phyloP scores from a whole-genome alignment of 2,113 vertebrate genomes.

The Gopherus flavomarginatus region DNA sequence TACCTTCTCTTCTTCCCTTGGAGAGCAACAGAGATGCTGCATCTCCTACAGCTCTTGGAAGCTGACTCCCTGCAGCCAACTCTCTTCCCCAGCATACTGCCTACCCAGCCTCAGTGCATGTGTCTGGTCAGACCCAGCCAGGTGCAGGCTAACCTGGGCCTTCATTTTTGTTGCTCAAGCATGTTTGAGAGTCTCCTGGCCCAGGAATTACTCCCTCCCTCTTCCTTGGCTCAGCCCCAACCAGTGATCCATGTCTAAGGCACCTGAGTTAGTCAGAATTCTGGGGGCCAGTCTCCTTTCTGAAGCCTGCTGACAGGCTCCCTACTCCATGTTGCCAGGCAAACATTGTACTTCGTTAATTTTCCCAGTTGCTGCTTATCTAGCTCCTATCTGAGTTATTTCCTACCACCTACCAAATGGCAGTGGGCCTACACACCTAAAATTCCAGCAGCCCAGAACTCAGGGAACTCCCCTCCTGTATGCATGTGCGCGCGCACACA shows the following conservation, averaged over 20 bases:
- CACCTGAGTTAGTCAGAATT: background rate
- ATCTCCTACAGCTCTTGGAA: rapidly evolving
- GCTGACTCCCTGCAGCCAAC: rapidly evolving
- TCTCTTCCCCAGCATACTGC: background rate
- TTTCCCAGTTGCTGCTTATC: background rate
- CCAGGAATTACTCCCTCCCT: background rate
- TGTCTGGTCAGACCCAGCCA: background rate
- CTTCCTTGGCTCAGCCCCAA: background rate
- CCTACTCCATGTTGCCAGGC: background rate
- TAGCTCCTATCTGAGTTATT: background rate
- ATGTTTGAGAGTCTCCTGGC: background rate
- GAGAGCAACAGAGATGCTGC: rapidly evolving
- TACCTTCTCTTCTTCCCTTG: background rate
- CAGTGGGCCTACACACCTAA: rapidly evolving
- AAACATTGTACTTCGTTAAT: background rate
- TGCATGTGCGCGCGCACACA: background rate
- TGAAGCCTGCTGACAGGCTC: background rate
- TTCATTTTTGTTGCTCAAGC: background rate
- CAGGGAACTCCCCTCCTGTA: background rate
- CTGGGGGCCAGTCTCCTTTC: background rate
- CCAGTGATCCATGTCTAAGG: background rate
- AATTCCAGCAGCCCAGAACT: background rate
- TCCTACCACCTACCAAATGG: background rate
- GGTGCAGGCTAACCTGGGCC: background rate
- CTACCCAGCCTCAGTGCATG: background rate